Evolutionary conservation across 2,888 invertebrate species (phyloP), one percentile per base, ranked within the genome.

Genomic region (Patella depressa): DNA sequence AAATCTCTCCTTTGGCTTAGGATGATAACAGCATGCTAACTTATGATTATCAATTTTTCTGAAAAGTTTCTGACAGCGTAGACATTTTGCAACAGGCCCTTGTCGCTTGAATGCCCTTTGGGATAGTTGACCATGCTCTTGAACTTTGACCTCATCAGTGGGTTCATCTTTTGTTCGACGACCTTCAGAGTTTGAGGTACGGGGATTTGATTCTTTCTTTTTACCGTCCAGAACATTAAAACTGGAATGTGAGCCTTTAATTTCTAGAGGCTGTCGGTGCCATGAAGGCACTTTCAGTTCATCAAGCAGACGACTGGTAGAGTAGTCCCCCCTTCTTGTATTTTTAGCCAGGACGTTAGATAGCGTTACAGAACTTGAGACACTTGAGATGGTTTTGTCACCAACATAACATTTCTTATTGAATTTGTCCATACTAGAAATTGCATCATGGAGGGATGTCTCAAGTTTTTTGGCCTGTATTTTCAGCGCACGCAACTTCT

Each of bases 1-100:
- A 55, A 88, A 81, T 73, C 88, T 79, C 72, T 87, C 87, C 80
- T 89, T 89, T 7, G 84, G 86, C 77, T 89, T 87, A 3, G 87
- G 85, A 82, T 90, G 90, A 80, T 85, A 90, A 54, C 85, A 84
- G 80, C 90, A 90, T 0, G 90, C 85, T 78, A 88, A 84, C 75
- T 88, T 88, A 77, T 90, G 89, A 77, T 90, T 90, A 77, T 90
- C 90, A 72, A 85, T 86, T 19, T 85, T 70, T 9, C 86, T 86
- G 78, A 89, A 90, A 55, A 89, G 79, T 75, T 87, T 87, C 80
- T 89, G 88, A 83, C 90, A 90, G 7, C 89, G 80, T n/a, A 89
- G 79, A 79, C 90, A 90, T 76, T 88, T 89, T 54, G 88, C 84
- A 5, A 88, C 88, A 79, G 87, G 84, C 17, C 83, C 84, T n/a